Base-by-base conservation (phyloP, 2,888 invertebrate genomes). In the Leucophenga maculata region DNA sequence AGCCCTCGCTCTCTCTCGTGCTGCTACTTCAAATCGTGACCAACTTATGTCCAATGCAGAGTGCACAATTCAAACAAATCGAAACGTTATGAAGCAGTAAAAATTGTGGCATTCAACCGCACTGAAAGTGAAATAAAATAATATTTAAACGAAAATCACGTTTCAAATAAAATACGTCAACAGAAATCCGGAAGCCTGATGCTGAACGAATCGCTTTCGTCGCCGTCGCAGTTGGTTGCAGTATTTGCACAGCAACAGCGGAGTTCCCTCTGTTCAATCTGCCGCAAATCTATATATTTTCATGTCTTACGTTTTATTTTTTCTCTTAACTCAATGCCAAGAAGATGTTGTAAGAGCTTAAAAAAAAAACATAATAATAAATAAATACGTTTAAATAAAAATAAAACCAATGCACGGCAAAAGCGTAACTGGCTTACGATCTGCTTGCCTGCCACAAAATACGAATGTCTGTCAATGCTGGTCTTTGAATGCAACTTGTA, bases 141-240 rank as follows among this genome's bases (percentile, higher is more conserved):
- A 74, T 74, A 77, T 84, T 84, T 72, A 75, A 75, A 78, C 72
- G 74, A 79, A 81, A 84, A 83, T 82, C 80, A 81, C 80, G 80
- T 81, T 75, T 79, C 78, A 69, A 69, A 73, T 75, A 78, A 84
- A 81, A 82, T 79, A 77, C 62, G 55, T 55, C 67, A 67, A 52
- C 67, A 54, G 64, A 64, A 64, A 48, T 64, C 46, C 62, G 62
- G 62, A 64, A 46, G 62, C n/a, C 32, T 60, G 60, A 31, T 60
- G 68, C 54, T 32, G 39, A 39, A 39, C 11, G 39, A 39, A 39
- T 39, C 11, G 39, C 39, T 39, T 39, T 8, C 39, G 26, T 26
- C 4, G 26, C 26, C 26, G 2, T 26, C 26, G 26, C 26, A 26
- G 26, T 26, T 26, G 26, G 2, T 26, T 26, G 26, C n/a, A n/a